Percentiles rank a stretch among this genome's conserved stretches.
phyloP scores from a whole-genome alignment of 2,113 vertebrate genomes.

The Cygnus atratus region DNA sequence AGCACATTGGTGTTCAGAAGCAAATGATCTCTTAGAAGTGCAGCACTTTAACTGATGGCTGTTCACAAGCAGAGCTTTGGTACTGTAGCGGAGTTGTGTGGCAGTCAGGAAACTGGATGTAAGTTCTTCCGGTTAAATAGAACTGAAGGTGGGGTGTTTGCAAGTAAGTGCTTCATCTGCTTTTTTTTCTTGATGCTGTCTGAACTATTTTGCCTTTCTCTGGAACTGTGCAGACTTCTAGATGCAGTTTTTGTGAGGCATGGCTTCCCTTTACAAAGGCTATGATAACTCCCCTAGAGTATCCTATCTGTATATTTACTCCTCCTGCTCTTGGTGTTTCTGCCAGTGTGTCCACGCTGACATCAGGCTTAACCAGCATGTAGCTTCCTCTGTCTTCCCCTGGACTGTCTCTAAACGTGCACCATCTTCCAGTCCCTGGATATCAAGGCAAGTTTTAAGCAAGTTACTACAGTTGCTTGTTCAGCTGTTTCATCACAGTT shows the following conservation, averaged over 20 bases:
- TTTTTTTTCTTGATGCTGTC: background rate
- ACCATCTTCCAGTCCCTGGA: background rate
- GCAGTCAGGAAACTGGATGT: background rate
- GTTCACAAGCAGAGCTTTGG: background rate
- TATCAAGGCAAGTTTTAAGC: background rate
- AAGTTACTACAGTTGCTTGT: background rate
- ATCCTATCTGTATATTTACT: background rate
- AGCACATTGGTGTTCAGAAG: background rate
- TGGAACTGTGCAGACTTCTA: background rate
- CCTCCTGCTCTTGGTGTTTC: background rate
- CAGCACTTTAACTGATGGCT: background rate
- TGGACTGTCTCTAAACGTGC: background rate
- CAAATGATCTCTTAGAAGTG: background rate
- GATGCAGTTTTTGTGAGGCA: background rate
- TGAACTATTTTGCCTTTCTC: background rate
- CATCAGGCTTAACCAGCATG: background rate
- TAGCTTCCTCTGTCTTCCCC: background rate
- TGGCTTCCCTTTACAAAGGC: background rate
- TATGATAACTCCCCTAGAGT: background rate
- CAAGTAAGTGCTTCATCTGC: background rate
- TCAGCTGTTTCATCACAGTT: background rate
- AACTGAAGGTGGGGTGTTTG: background rate
- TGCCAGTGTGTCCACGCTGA: background rate
- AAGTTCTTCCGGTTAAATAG: background rate
- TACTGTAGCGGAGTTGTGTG: background rate